These are phyloP conservation scores for Rotaria magnacalcarata DNA, from an alignment of 2,888 invertebrate species.

Conservation along the genomic window DNA sequence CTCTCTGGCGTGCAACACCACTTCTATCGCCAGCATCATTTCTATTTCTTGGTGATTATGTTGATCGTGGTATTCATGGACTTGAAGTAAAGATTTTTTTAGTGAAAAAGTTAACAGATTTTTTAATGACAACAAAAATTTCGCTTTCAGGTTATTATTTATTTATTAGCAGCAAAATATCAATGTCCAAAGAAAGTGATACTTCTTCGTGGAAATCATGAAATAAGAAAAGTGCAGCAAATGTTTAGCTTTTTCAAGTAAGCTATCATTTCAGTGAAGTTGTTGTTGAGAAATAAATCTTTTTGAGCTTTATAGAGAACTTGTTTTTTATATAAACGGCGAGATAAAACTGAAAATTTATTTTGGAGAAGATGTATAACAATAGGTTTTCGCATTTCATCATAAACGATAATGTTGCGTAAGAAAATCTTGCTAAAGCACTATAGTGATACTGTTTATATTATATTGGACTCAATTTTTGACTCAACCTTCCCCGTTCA, in stretches of 20 bases:
- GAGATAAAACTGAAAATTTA: no score
- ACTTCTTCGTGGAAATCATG: slow-evolving; percentile 72
- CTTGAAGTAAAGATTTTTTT: slow-evolving; percentile 63
- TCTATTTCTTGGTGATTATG: slow-evolving; percentile 73
- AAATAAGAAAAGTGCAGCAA: slow-evolving; percentile 70
- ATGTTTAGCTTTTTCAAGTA: slow-evolving; percentile 70
- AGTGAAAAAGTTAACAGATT: no score
- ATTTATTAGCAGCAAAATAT: slow-evolving; percentile 70
- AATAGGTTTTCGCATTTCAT: no score
- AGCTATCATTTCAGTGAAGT: slow-evolving; percentile 21
- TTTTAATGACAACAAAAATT: not conserved
- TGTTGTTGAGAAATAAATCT: no score
- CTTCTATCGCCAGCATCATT: slow-evolving; percentile 67
- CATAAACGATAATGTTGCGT: no score
- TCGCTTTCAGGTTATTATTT: slow-evolving; percentile 61
- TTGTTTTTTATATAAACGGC: no score
- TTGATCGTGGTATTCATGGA: slow-evolving; percentile 70
- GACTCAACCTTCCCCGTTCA: no score
- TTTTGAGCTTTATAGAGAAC: no score
- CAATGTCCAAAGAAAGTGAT: slow-evolving; percentile 67
- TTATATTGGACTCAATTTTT: no score
- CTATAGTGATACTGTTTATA: no score
- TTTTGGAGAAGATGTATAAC: no score
- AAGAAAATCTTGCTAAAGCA: no score
- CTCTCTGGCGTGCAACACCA: slow-evolving; percentile 70